These are phyloP conservation scores for Jacana jacana DNA, from an alignment of 2,113 vertebrate genomes.

Conservation along the genomic window DNA sequence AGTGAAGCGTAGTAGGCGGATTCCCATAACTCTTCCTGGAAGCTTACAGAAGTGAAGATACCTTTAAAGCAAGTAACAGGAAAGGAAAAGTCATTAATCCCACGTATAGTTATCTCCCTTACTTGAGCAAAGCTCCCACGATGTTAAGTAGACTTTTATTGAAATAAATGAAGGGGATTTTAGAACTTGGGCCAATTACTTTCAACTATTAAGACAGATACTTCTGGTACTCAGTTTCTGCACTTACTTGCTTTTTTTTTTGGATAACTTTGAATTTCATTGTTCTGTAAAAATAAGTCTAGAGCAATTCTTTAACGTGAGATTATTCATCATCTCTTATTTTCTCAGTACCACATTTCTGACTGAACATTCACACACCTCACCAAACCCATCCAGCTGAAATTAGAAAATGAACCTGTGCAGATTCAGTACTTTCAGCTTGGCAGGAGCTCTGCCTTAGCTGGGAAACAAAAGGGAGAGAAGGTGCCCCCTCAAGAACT, in stretches of 20 bases:
- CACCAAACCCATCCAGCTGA: neutral
- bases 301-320: neutral
- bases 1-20: conserved; percentile 72
- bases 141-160: neutral
- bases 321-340: neutral
- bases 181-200: neutral
- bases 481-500: neutral
- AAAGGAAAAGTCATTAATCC: neutral
- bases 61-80: conserved; percentile 51
- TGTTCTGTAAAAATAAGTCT: neutral
- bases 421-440: neutral
- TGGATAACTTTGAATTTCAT: neutral
- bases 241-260: neutral
- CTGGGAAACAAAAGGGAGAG: neutral
- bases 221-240: neutral
- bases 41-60: conserved; percentile 73
- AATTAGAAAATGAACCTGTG: neutral
- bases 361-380: neutral
- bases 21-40: conserved; percentile 76
- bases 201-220: neutral
- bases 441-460: neutral
- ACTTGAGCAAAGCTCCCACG: neutral
- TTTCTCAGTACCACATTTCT: neutral
- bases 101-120: neutral
- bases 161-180: neutral